Conservation (phyloP, 2,113 vertebrate genomes). For the Anguilla rostrata region DNA sequence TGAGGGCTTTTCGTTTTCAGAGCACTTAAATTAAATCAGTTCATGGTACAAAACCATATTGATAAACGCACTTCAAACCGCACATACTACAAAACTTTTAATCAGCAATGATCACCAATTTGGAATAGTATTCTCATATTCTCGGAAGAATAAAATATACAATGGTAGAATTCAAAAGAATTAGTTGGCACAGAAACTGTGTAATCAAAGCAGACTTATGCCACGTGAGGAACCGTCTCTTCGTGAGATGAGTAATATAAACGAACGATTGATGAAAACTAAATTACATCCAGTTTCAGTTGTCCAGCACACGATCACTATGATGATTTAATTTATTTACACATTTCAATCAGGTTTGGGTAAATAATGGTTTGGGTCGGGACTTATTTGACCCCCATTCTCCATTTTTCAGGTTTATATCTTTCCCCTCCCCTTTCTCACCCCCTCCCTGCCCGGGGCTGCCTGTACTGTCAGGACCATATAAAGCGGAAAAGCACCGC, state of each 20-base stretch:
- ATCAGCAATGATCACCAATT: not conserved
- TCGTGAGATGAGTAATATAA: not conserved
- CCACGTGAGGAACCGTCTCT: not conserved
- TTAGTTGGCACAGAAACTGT: not conserved
- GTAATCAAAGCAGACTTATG: not conserved
- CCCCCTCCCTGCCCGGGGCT: slow-evolving; percentile 43
- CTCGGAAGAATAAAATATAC: not conserved
- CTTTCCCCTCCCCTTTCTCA: slow-evolving; percentile 32
- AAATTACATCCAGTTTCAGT: not conserved
- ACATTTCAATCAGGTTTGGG: not conserved
- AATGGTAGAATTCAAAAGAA: not conserved
- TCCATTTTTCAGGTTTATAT: not conserved
- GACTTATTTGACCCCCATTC: slow-evolving; percentile 4
- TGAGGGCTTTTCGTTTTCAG: not conserved
- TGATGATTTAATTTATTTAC: not conserved
- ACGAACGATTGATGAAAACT: not conserved
- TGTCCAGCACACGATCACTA: not conserved
- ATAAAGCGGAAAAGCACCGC: slow-evolving; percentile 64
- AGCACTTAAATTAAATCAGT: not conserved
- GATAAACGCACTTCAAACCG: not conserved
- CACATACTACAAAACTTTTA: not conserved
- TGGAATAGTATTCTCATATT: not conserved
- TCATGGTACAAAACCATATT: not conserved
- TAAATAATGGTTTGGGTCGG: slow-evolving; percentile 27
- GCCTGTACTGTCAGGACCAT: slow-evolving; percentile 60